phyloP scores from a whole-genome alignment of 2,888 invertebrate species.

The Caenorhabditis virilis region DNA sequence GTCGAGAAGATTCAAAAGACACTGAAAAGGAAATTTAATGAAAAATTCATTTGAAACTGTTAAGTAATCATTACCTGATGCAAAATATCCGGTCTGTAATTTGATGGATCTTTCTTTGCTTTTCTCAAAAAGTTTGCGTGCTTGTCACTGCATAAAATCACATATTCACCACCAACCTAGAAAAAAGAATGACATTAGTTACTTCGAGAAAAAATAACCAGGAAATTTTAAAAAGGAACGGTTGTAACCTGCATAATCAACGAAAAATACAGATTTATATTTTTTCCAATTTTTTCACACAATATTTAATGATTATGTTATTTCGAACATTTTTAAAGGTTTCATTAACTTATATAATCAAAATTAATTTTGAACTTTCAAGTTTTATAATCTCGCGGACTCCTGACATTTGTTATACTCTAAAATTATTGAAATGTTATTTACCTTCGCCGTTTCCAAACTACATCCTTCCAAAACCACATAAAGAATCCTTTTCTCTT shows the following conservation, averaged over 20 bases:
- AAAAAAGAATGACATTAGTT: too few relatives aligned
- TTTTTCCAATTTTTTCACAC: not conserved
- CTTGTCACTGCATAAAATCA: slow-evolving; percentile 62
- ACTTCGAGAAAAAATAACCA: too few relatives aligned
- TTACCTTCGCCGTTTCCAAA: slow-evolving; percentile 91
- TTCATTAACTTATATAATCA: not conserved
- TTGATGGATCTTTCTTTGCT: slow-evolving; percentile 83
- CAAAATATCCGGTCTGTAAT: slow-evolving; percentile 92
- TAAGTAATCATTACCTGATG: slow-evolving; percentile 77
- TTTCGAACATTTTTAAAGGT: not conserved
- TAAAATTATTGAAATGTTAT: slow-evolving; percentile 11
- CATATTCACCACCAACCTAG: slow-evolving; percentile 62
- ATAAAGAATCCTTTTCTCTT: slow-evolving; percentile 74
- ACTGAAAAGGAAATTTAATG: slow-evolving; percentile 70
- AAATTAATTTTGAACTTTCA: not conserved
- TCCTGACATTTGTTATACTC: not conserved
- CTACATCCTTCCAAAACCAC: slow-evolving; percentile 91
- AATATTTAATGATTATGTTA: not conserved
- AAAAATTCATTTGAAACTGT: not conserved
- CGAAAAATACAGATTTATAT: too few relatives aligned
- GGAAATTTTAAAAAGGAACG: too few relatives aligned
- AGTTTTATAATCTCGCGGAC: not conserved
- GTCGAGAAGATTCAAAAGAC: slow-evolving; percentile 93
- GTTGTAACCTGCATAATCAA: too few relatives aligned
- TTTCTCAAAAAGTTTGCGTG: slow-evolving; percentile 74